A percentile compares a stretch with the other conserved stretches of the same genome.
Conservation (phyloP, 2,888 invertebrate genomes). For the Aelia acuminata region DNA sequence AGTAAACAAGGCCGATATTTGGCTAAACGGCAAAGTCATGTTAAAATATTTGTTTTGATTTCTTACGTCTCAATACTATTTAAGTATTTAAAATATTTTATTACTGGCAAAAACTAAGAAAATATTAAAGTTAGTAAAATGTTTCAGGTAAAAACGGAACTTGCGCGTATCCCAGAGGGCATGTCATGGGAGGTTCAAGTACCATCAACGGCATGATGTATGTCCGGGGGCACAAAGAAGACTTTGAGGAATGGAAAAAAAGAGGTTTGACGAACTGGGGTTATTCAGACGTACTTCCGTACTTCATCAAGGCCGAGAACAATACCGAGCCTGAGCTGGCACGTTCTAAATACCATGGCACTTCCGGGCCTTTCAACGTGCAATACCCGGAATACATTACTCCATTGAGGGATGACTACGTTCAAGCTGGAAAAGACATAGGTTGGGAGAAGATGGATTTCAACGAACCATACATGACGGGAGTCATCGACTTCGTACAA, state of each 20-base stretch:
- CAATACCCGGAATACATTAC: conserved; percentile 83
- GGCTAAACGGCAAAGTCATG: no score
- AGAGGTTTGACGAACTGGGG: conserved; percentile 77
- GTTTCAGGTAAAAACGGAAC: conserved; percentile 66
- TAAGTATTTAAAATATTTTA: no score
- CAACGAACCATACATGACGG: conserved; percentile 75
- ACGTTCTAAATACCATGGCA: conserved; percentile 78
- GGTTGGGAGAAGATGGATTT: conserved; percentile 76
- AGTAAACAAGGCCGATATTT: no score
- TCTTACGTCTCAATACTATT: no score
- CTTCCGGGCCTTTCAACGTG: conserved; percentile 84
- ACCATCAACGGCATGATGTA: conserved; percentile 78
- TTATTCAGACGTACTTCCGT: conserved; percentile 70
- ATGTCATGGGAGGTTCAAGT: conserved; percentile 78
- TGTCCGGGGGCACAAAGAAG: conserved; percentile 75
- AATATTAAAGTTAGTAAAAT: neutral
- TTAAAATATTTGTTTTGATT: no score
- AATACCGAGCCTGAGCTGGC: conserved; percentile 67
- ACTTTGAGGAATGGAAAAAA: conserved; percentile 77
- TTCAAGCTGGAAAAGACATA: conserved; percentile 84
- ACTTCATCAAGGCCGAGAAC: conserved; percentile 70
- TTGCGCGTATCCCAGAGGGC: conserved; percentile 75
- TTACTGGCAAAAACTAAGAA: no score
- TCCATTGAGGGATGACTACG: conserved; percentile 79
- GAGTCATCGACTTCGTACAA: conserved; percentile 74